A percentile compares a stretch with the other conserved stretches of the same genome.
Conservation (phyloP, 2,888 invertebrate species). For the Meandrusa payeni region DNA sequence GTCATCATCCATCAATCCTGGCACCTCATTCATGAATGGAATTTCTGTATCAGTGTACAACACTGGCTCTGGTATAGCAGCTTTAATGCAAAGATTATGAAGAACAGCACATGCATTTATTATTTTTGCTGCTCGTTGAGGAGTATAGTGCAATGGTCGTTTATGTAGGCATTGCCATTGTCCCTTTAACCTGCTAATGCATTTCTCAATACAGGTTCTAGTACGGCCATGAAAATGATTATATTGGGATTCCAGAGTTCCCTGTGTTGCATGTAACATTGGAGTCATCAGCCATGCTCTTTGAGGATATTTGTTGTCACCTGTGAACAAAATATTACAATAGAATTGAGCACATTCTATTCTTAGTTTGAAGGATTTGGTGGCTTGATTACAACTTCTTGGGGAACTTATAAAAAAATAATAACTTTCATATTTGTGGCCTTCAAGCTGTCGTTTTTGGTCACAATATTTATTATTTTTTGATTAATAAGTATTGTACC, state of each 20-base stretch:
- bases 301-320: slow-evolving; percentile 52
- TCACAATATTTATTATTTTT: no score
- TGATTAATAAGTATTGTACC: no score
- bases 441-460: no score
- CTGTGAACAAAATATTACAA: no score
- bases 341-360: no score
- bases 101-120: slow-evolving; percentile 57
- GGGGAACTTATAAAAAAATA: no score
- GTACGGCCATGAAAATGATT: slow-evolving; percentile 53
- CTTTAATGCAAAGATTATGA: slow-evolving; percentile 48
- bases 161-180: slow-evolving; percentile 51
- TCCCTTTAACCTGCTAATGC: slow-evolving; percentile 50
- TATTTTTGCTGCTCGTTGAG: slow-evolving; percentile 53
- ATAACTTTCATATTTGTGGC: no score
- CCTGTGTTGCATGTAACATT: slow-evolving; percentile 46
- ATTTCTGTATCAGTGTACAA: slow-evolving; percentile 41
- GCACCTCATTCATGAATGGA: slow-evolving; percentile 41
- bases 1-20: slow-evolving; percentile 51
- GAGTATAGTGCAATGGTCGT: slow-evolving; percentile 52
- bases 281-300: slow-evolving; percentile 58
- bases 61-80: slow-evolving; percentile 43
- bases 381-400: no score
- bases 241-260: slow-evolving; percentile 53
- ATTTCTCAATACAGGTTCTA: slow-evolving; percentile 47
- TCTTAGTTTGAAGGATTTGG: no score